Conservation (phyloP, 2,797 vertebrate species). For the Bovichtus diacanthus region DNA sequence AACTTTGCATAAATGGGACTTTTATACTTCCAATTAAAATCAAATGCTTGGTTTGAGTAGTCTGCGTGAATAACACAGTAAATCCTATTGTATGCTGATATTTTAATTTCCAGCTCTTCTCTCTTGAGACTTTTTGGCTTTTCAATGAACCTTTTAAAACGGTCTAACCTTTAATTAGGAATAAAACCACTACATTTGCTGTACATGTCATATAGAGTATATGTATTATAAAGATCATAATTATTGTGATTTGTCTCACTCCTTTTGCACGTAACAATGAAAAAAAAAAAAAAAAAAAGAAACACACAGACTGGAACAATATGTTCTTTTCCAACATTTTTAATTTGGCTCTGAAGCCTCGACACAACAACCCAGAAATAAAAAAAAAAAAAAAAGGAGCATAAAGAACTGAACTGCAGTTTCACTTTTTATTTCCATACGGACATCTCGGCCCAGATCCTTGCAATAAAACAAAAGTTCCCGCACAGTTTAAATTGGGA, state of each 20-base stretch:
- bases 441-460: slow-evolving; percentile 30
- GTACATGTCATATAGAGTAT: background rate
- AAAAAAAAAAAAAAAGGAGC: background rate
- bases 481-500: slow-evolving; percentile 31
- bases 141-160: slow-evolving; percentile 31
- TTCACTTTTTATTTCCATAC: slow-evolving; percentile 52
- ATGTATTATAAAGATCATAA: background rate
- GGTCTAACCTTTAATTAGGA: slow-evolving; percentile 47
- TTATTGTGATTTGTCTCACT: slow-evolving; percentile 11
- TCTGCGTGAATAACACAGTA: slow-evolving; percentile 1
- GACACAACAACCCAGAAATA: slow-evolving; percentile 20
- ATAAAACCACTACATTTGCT: slow-evolving; percentile 30
- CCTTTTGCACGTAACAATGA: slow-evolving; percentile 3
- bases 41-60: background rate
- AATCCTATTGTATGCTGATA: background rate
- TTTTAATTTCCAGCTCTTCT: slow-evolving; percentile 33
- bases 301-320: background rate
- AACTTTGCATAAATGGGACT: background rate
- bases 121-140: slow-evolving; percentile 35
- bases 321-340: background rate
- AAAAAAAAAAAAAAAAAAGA: background rate
- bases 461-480: slow-evolving; percentile 42
- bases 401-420: background rate
- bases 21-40: background rate
- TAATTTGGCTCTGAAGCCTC: slow-evolving; percentile 5